Evolutionary conservation across 2,797 vertebrate genomes (phyloP).

Genomic region (Cyprinodon diabolis): DNA sequence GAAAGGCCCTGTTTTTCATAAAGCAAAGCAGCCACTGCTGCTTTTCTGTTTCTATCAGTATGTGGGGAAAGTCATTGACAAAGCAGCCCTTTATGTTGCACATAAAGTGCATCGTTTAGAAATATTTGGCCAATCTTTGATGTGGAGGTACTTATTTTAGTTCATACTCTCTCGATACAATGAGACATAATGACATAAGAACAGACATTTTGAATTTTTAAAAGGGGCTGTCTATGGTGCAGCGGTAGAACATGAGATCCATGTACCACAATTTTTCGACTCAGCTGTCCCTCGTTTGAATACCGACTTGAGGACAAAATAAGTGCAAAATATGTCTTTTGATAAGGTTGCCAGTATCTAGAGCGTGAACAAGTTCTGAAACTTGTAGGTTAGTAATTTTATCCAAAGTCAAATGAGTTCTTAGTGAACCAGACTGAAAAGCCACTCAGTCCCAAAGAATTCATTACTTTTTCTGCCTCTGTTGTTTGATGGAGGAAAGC

Average conservation of each 20-base stretch:
- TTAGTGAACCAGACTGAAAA: not conserved
- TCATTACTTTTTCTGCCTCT: not conserved
- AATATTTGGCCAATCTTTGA: not conserved
- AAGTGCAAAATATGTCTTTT: not conserved
- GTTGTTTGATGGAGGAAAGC: not conserved
- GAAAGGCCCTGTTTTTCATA: constrained; percentile 63
- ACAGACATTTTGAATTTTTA: not conserved
- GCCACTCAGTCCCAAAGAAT: not conserved
- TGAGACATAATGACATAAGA: not conserved
- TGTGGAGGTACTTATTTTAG: not conserved
- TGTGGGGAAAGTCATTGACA: constrained; percentile 39
- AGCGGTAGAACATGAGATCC: too few species aligned
- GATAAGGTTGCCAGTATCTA: not conserved
- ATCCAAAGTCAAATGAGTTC: not conserved
- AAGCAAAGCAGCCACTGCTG: constrained; percentile 38
- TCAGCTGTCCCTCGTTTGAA: too few species aligned
- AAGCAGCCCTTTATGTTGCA: constrained; percentile 30
- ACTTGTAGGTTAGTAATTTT: too few species aligned
- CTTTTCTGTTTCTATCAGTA: constrained; percentile 30
- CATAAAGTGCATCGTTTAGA: constrained; percentile 5
- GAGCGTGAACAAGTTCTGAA: not conserved
- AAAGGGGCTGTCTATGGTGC: too few species aligned
- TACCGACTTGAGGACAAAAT: not conserved
- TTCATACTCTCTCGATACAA: too few species aligned
- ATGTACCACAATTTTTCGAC: too few species aligned